Evolutionary conservation across 2,797 vertebrate species (phyloP), one percentile per base, ranked within the genome.

Genomic region (Sphenopsis melanotis): DNA sequence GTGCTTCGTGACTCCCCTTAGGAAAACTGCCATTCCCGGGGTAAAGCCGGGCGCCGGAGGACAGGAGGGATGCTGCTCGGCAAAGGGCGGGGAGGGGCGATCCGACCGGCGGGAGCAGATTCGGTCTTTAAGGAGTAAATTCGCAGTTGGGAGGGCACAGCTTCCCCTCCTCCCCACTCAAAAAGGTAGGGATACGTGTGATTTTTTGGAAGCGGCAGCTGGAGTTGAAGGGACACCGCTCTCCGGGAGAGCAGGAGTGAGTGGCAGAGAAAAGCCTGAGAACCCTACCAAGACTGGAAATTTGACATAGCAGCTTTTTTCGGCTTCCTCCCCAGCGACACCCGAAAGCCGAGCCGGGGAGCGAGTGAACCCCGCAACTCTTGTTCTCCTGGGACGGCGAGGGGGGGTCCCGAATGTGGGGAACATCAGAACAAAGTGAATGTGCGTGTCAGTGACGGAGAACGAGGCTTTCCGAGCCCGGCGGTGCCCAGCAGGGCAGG

Each of bases 341-440:
- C 24, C 50, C 15, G 15, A 81, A 34, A 93, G 34, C 46, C 41
- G 18, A 29, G 42, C 42, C 18, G 5, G 47, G 53, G 29, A 56
- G 34, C 7, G 15, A 84, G 47, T 18, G 52, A 70, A 15, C 46
- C 15, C 60, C 32, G 6, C 56, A 60, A 24, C 42, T 20, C 74
- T 12, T 36, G 37, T 42, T 68, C 37, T 84, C 64, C 18, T 7
- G 22, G 41, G 34, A 20, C 22, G 7, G 18, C 44, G 23, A 16
- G 26, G 12, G 9, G 60, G 7, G 7, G 8, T 53, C 36, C 36
- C 32, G 2, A 26, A 8, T 0, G 39, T 2, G 30, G 30, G n/a
- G 23, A 39, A 1, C 15, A 26, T 9, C 41, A 16, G 50, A 29
- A 46, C 29, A 20, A 61, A n/a, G 60, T 52, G 42, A 41, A 46